Conservation (phyloP, 2,113 vertebrate genomes). For the Hemibagrus wyckioides region DNA sequence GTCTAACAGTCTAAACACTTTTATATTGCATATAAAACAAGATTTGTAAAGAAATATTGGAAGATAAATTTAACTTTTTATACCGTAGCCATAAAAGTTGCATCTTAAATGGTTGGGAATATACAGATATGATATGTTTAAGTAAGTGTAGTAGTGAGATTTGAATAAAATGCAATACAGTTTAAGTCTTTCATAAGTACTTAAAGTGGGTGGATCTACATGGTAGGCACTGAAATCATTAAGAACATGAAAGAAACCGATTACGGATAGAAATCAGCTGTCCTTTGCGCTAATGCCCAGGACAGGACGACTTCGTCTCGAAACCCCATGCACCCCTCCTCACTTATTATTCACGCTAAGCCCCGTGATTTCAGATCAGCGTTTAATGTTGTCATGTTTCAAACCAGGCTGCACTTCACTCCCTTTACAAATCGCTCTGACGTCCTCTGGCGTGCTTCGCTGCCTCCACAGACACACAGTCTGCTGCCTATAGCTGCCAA, state of each 20-base stretch:
- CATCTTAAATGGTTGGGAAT: no score
- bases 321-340: background rate
- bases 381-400: background rate
- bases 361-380: background rate
- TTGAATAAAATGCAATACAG: no score
- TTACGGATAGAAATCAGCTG: background rate
- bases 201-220: background rate
- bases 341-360: background rate
- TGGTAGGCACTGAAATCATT: background rate
- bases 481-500: constrained; percentile 37
- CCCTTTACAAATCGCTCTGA: background rate
- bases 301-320: background rate
- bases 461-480: constrained; percentile 30
- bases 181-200: no score
- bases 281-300: background rate
- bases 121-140: no score
- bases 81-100: background rate
- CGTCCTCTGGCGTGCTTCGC: background rate
- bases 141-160: no score
- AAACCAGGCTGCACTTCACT: background rate
- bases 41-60: background rate
- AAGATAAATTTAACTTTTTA: background rate
- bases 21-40: background rate
- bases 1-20: background rate
- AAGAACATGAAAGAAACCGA: background rate